phyloP scores from a whole-genome alignment of 2,797 vertebrate genomes.

The Aphelocoma californica region DNA sequence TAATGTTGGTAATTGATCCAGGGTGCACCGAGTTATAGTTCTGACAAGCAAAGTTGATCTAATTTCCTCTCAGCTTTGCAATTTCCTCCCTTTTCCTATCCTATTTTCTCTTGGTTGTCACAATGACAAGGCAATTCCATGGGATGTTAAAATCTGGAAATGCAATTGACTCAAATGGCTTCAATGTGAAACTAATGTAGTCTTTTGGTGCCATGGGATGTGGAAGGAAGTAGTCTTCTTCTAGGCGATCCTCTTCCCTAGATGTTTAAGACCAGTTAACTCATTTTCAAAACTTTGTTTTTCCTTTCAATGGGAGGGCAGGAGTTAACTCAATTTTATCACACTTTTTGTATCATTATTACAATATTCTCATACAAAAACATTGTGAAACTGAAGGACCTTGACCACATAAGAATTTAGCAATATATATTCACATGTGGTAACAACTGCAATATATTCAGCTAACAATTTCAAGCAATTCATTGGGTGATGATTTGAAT shows the following conservation, averaged over 20 bases:
- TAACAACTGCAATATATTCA: conserved; percentile 3
- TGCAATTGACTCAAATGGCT: conserved; percentile 47
- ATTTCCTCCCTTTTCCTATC: conserved; percentile 57
- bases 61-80: conserved; percentile 59
- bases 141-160: conserved; percentile 53
- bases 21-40: conserved; percentile 16
- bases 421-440: background rate
- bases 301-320: background rate
- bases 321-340: background rate
- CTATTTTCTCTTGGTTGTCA: conserved; percentile 47
- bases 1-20: conserved; percentile 50
- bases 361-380: background rate
- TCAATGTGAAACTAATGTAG: conserved; percentile 29
- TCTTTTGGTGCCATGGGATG: background rate
- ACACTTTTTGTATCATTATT: background rate
- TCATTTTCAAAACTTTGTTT: background rate
- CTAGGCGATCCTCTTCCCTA: background rate
- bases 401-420: background rate
- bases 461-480: conserved; percentile 20
- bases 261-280: background rate
- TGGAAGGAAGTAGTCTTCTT: background rate
- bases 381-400: background rate
- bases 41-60: conserved; percentile 62
- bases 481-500: conserved; percentile 5
- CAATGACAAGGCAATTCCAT: conserved; percentile 58